A percentile compares a stretch with the other conserved stretches of the same genome.
Evolutionary conservation across 2,797 vertebrate genomes (phyloP).

Genomic region (Takifugu rubripes): DNA sequence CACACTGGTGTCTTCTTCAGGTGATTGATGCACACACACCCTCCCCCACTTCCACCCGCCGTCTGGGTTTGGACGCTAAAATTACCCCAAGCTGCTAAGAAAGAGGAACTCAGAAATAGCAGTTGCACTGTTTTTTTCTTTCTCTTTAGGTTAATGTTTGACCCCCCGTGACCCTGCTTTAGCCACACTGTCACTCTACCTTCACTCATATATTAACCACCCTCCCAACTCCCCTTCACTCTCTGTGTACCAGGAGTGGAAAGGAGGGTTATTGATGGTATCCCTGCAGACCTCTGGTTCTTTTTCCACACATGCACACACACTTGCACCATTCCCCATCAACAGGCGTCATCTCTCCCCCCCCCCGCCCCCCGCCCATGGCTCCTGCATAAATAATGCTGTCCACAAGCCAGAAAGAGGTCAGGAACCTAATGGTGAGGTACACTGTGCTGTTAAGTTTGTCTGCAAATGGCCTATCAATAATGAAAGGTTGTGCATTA

Average conservation of each 20-base stretch:
- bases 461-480: constrained; percentile 66
- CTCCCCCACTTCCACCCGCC: constrained; percentile 49
- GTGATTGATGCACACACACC: constrained; percentile 64
- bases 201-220: constrained; percentile 21
- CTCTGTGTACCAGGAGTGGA: constrained; percentile 24
- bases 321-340: constrained; percentile 34
- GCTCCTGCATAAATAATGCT: constrained; percentile 73
- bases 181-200: constrained; percentile 42
- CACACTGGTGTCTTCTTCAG: constrained; percentile 62
- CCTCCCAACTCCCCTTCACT: constrained; percentile 27
- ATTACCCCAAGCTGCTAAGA: constrained; percentile 64
- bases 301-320: constrained; percentile 26
- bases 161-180: constrained; percentile 44
- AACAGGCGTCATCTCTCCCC: constrained; percentile 49
- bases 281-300: constrained; percentile 55
- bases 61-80: constrained; percentile 64
- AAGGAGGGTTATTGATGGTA: constrained; percentile 72
- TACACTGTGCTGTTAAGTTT: constrained; percentile 65
- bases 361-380: constrained; percentile 28
- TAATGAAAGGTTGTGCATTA: constrained; percentile 63
- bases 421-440: constrained; percentile 70
- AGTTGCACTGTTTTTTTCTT: constrained; percentile 47
- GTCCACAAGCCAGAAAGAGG: constrained; percentile 75
- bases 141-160: constrained; percentile 52
- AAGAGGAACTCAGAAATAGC: constrained; percentile 71